A percentile compares a stretch with the other conserved stretches of the same genome.
Evolutionary conservation across 2,888 invertebrate genomes (phyloP).

Genomic region (Anthophora plumipes): DNA sequence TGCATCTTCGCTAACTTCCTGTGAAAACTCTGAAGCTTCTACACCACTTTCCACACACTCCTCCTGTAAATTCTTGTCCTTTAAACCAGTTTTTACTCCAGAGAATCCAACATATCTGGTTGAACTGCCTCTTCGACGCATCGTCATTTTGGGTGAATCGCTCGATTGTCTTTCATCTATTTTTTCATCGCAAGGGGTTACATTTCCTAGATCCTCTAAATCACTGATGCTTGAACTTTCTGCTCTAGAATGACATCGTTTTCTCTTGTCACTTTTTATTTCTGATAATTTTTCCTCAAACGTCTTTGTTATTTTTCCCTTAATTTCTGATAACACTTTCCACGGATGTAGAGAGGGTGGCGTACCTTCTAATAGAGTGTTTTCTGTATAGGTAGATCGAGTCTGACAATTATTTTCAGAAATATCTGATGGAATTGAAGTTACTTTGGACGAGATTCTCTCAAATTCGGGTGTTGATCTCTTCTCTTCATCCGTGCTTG

Average conservation of each 20-base stretch:
- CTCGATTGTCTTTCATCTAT: slow-evolving; percentile 74
- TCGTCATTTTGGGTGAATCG: slow-evolving; percentile 47
- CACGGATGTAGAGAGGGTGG: slow-evolving; percentile 88
- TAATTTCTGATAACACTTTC: slow-evolving; percentile 90
- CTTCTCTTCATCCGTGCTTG: slow-evolving; percentile 87
- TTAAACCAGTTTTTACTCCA: slow-evolving; percentile 81
- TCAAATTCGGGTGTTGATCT: slow-evolving; percentile 85
- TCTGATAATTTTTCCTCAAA: slow-evolving; percentile 91
- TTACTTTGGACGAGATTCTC: slow-evolving; percentile 76
- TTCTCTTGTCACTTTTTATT: slow-evolving; percentile 87
- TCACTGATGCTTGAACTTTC: slow-evolving; percentile 89
- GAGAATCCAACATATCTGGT: slow-evolving; percentile 85
- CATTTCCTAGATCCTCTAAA: slow-evolving; percentile 86
- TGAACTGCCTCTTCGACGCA: slow-evolving; percentile 66
- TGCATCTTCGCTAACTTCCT: slow-evolving; percentile 61
- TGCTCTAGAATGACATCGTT: slow-evolving; percentile 85
- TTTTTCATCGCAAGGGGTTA: slow-evolving; percentile 78
- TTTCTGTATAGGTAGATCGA: slow-evolving; percentile 87
- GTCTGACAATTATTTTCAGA: slow-evolving; percentile 83
- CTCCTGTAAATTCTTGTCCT: slow-evolving; percentile 79
- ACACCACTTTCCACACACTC: slow-evolving; percentile 82
- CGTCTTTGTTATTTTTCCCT: slow-evolving; percentile 91
- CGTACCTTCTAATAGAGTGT: slow-evolving; percentile 83
- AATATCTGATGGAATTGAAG: slow-evolving; percentile 78
- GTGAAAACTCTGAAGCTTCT: slow-evolving; percentile 84